Evolutionary conservation across 2,888 invertebrate species (phyloP).

Genomic region (Acronicta aceris): DNA sequence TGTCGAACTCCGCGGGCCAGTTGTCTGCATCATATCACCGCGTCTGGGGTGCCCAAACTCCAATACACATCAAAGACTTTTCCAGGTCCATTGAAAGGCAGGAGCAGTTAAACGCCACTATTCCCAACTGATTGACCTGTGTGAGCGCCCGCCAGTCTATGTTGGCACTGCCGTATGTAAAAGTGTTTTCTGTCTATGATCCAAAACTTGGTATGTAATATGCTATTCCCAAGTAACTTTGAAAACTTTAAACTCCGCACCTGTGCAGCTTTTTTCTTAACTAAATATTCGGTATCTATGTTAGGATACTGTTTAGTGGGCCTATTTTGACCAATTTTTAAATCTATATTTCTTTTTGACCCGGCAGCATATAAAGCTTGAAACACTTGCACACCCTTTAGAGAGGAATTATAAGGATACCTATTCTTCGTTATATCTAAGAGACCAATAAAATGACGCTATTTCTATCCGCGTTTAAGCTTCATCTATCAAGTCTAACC

Average conservation of each 20-base stretch:
- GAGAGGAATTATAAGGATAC: slow-evolving; percentile 93
- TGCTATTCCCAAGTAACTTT: slow-evolving; percentile 94
- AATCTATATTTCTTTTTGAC: slow-evolving; percentile 91
- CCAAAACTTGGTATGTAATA: slow-evolving; percentile 98
- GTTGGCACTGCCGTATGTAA: slow-evolving; percentile 98
- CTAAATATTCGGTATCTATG: slow-evolving; percentile 94
- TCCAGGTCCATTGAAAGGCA: slow-evolving; percentile 95
- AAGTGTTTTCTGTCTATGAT: slow-evolving; percentile 96
- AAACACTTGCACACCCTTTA: slow-evolving; percentile 95
- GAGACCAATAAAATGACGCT: slow-evolving; percentile 98
- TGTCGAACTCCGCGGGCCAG: slow-evolving; percentile 93
- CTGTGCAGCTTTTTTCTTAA: slow-evolving; percentile 93
- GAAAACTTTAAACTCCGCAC: slow-evolving; percentile 95
- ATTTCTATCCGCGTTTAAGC: slow-evolving; percentile 96
- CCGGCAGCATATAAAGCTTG: slow-evolving; percentile 93
- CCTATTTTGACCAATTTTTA: slow-evolving; percentile 96
- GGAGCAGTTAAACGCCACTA: slow-evolving; percentile 94
- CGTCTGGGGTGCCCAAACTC: slow-evolving; percentile 92
- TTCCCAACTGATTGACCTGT: slow-evolving; percentile 98
- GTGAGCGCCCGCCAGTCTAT: slow-evolving; percentile 99
- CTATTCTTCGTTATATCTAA: slow-evolving; percentile 94
- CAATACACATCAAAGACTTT: slow-evolving; percentile 98
- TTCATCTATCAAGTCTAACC: slow-evolving; percentile 94
- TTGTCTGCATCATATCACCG: slow-evolving; percentile 92
- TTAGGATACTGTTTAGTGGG: slow-evolving; percentile 92